Evolutionary conservation across 92 coral and sea anemone species (phyloP), one percentile per base, ranked within the genome.

Genomic region (Porites rus): DNA sequence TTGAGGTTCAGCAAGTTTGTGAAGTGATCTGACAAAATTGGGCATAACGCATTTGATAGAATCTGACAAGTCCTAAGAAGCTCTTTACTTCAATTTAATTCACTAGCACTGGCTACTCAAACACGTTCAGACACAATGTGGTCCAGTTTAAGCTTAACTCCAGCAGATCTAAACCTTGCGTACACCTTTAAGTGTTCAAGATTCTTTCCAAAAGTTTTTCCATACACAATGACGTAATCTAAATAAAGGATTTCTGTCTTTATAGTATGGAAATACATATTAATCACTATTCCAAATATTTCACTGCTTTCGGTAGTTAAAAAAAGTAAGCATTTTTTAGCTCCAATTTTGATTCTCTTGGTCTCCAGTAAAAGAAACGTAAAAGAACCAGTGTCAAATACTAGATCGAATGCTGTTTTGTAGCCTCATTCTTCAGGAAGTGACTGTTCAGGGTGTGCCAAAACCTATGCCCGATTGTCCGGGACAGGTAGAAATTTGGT

Each of bases 11-110:
- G 93, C 80, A 16, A 91, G 63, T 83, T 88, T 88, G 83, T 88
- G 59, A 50, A 92, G 63, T 24, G 25, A 24, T 24, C 25, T 24
- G 25, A 24, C 25, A 24, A 24, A 24, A 24, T 24, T 24, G 25
- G 25, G 12, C 8, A 53, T 4, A 1, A 53, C 10, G 59, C 59
- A 53, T 12, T 12, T 5, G 68, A 46, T 91, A 91, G 50, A 76
- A 87, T 9, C 88, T 75, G 18, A 87, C 94, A 17, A 88, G 86
- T 20, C 90, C 94, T 10, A 88, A 75, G 64, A 92, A 92, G 51
- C 92, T 79, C 80, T 81, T 76, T 19, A 92, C 82, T 69, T 92
- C 90, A 13, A 90, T 79, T 12, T 62, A 38, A 53, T 72, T 70
- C 58, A 88, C 87, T 10, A 90, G 92, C 21, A 86, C 69, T n/a